Evolutionary conservation across 2,797 vertebrate genomes (phyloP).

Genomic region (Pelodytes ibericus): DNA sequence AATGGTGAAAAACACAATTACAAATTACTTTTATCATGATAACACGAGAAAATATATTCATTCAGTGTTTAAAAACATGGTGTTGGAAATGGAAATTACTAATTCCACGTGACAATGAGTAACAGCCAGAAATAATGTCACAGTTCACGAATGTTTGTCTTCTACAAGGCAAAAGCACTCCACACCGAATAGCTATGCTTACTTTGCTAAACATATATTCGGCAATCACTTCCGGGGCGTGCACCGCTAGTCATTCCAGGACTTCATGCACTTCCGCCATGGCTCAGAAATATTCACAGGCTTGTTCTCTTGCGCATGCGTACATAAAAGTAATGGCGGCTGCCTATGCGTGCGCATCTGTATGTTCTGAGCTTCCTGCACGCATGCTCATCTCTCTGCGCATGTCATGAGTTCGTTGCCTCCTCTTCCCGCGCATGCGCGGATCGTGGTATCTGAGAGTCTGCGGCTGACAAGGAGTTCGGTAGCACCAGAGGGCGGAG

Average conservation of each 20-base stretch:
- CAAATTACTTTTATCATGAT: too few relatives aligned
- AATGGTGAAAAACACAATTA: too few relatives aligned
- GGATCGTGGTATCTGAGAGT: constrained; percentile 19
- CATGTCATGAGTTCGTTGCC: neutral
- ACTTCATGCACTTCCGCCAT: neutral
- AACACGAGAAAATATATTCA: too few relatives aligned
- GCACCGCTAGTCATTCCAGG: neutral
- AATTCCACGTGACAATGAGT: too few relatives aligned
- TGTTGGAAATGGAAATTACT: too few relatives aligned
- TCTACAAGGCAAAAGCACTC: too few relatives aligned
- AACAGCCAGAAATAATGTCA: too few relatives aligned
- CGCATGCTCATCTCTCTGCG: neutral
- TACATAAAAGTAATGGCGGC: neutral
- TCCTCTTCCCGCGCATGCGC: constrained; percentile 28
- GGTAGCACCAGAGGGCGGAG: constrained; percentile 44
- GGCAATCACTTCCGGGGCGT: too few relatives aligned
- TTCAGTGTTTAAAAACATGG: too few relatives aligned
- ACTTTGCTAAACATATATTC: too few relatives aligned
- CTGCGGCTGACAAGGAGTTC: constrained; percentile 36
- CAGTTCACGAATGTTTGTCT: too few relatives aligned
- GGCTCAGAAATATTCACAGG: neutral
- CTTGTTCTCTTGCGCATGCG: neutral
- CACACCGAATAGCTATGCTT: too few relatives aligned
- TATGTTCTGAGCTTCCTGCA: neutral
- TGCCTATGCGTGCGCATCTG: neutral